Evolutionary conservation across 2,888 invertebrate species (phyloP).

Genomic region (Cheilosia vulpina): DNA sequence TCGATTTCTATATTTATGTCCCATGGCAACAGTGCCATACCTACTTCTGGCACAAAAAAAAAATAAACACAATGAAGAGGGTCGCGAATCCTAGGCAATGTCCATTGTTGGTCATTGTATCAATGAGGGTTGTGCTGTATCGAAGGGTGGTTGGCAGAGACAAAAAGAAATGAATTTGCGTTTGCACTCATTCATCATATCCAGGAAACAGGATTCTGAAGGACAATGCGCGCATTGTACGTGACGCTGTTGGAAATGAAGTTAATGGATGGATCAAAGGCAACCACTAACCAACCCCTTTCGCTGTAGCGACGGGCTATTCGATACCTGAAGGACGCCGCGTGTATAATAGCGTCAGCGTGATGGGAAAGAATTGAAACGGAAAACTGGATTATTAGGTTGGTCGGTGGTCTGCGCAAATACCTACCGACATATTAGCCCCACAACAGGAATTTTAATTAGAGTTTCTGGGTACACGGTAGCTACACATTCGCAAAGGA

Average conservation of each 20-base stretch:
- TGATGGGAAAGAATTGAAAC: not conserved
- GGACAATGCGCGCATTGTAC: slow-evolving; percentile 46
- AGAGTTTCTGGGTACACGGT: not conserved
- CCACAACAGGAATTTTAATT: not conserved
- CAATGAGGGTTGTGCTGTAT: slow-evolving; percentile 41
- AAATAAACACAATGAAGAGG: slow-evolving; percentile 5
- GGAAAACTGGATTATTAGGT: slow-evolving; percentile 51
- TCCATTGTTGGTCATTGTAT: slow-evolving; percentile 51
- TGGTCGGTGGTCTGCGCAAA: not conserved
- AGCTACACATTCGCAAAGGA: not conserved
- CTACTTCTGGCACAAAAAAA: not conserved
- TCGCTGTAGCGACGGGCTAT: slow-evolving; percentile 15
- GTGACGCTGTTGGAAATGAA: slow-evolving; percentile 59
- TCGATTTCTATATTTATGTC: slow-evolving; percentile 67
- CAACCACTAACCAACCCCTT: slow-evolving; percentile 53
- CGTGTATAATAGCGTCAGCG: not conserved
- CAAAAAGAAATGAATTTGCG: slow-evolving; percentile 21
- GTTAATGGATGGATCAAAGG: slow-evolving; percentile 66
- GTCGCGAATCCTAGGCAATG: slow-evolving; percentile 50
- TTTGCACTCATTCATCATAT: slow-evolving; percentile 51
- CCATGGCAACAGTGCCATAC: slow-evolving; percentile 57
- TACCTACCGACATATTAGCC: not conserved
- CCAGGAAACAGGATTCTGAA: slow-evolving; percentile 59
- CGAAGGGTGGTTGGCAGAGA: not conserved
- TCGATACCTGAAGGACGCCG: slow-evolving; percentile 23